Conservation (phyloP, 2,888 invertebrate genomes). For the Syrphus vitripennis region DNA sequence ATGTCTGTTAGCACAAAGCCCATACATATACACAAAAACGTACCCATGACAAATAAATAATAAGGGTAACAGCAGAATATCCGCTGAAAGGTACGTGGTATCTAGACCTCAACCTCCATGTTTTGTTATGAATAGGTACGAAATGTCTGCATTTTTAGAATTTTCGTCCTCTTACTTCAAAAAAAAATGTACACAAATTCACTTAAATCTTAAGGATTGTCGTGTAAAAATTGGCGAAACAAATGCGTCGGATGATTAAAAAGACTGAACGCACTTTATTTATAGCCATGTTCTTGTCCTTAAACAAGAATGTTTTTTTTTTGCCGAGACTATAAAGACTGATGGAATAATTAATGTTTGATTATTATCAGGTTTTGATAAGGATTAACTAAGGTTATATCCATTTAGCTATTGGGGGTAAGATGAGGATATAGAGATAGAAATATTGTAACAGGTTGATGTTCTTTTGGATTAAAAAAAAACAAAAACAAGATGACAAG, state of each 20-base stretch:
- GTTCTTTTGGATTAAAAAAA: neutral
- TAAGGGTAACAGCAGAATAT: neutral
- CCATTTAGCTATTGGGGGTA: constrained; percentile 32
- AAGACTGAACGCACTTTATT: neutral
- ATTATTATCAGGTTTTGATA: constrained; percentile 43
- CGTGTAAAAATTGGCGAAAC: constrained; percentile 36
- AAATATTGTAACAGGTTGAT: constrained; percentile 39
- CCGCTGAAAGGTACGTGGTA: constrained; percentile 23
- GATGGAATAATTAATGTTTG: constrained; percentile 56
- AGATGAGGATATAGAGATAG: constrained; percentile 18
- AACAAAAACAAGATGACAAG: neutral
- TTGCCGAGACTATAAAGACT: neutral
- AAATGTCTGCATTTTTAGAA: constrained; percentile 19
- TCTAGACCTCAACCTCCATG: neutral
- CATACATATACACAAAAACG: neutral
- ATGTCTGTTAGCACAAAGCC: neutral
- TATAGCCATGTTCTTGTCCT: neutral
- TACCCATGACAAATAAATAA: neutral
- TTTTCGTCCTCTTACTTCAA: constrained; percentile 3
- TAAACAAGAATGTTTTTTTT: neutral
- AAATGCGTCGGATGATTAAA: constrained; percentile 9
- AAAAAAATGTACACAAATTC: constrained; percentile 5
- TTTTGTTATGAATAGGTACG: neutral
- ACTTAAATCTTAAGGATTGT: constrained; percentile 36
- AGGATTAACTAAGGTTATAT: constrained; percentile 18